Evolutionary conservation across 2,113 vertebrate genomes (phyloP).

Genomic region (Plotosus lineatus): DNA sequence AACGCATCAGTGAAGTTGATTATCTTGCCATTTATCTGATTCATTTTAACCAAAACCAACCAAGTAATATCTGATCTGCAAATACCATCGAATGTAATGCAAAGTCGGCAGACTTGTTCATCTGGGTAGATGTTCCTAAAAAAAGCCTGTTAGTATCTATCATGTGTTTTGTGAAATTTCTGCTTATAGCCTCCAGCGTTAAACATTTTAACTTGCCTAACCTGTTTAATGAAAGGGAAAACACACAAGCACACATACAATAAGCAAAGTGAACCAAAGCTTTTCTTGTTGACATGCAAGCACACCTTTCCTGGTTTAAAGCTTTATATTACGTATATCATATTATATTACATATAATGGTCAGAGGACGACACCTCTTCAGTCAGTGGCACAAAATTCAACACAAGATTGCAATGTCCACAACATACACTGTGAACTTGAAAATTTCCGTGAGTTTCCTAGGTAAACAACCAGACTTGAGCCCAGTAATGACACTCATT

Average conservation of each 20-base stretch:
- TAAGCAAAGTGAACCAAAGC: background rate
- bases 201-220: conserved; percentile 44
- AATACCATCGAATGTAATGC: background rate
- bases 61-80: background rate
- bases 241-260: background rate
- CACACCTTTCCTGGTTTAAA: conserved; percentile 18
- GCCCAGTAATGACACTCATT: background rate
- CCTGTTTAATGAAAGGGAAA: conserved; percentile 42
- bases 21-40: background rate
- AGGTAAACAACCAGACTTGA: background rate
- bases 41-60: background rate
- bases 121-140: background rate
- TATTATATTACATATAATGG: background rate
- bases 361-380: conserved; percentile 11
- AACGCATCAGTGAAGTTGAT: background rate
- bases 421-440: background rate
- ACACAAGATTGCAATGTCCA: background rate
- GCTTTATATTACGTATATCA: no score
- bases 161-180: conserved; percentile 10
- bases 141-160: background rate
- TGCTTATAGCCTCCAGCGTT: background rate
- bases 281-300: background rate
- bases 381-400: background rate
- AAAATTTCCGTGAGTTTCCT: background rate
- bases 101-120: conserved; percentile 12